Conservation (phyloP, 2,113 vertebrate species). For the Anarhynchus alexandrinus region DNA sequence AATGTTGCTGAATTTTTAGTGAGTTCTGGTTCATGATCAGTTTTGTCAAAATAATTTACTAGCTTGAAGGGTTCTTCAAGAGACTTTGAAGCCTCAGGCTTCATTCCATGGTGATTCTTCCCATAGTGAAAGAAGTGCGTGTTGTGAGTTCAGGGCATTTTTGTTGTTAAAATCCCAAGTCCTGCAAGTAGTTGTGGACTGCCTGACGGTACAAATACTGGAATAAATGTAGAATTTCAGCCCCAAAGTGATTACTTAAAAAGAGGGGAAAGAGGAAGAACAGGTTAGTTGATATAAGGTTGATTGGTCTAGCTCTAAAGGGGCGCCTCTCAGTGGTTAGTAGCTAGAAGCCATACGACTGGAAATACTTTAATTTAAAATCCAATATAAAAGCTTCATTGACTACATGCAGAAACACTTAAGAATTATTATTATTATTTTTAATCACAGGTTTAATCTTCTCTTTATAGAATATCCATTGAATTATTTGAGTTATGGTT, state of each 20-base stretch:
- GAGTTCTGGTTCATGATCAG: background rate
- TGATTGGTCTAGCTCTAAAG: background rate
- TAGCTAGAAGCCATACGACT: background rate
- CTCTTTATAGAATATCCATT: background rate
- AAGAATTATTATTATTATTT: background rate
- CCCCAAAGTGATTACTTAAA: background rate
- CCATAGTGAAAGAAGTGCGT: background rate
- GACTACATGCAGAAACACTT: background rate
- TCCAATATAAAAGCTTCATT: background rate
- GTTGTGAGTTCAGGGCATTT: background rate
- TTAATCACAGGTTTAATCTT: background rate
- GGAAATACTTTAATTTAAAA: background rate
- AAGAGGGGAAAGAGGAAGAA: background rate
- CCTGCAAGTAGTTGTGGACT: background rate
- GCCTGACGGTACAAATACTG: background rate
- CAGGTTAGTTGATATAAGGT: background rate
- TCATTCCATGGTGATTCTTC: background rate
- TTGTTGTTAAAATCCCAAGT: background rate
- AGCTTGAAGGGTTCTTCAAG: conserved; percentile 42
- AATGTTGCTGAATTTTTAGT: background rate
- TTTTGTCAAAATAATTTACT: conserved; percentile 56
- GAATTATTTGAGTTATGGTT: background rate
- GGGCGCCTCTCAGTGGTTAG: background rate
- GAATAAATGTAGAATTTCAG: background rate
- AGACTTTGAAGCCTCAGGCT: background rate